Evolutionary conservation across 2,888 invertebrate genomes (phyloP), one percentile per base, ranked within the genome.

Genomic region (Liopterus haemorrhoidalis): DNA sequence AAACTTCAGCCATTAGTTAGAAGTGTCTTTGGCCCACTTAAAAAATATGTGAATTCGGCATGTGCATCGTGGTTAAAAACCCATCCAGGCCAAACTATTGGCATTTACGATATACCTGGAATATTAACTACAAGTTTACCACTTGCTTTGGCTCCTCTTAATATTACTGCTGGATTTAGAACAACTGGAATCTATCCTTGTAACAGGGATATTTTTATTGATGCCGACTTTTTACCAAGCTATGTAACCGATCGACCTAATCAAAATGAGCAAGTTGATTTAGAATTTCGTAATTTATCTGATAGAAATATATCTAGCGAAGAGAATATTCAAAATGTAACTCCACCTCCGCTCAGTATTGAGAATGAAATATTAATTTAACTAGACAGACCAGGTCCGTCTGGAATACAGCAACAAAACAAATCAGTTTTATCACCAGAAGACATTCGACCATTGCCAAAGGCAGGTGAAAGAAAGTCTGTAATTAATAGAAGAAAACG

Each of bases 1-100:
- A 45, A 49, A 16, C 47, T 51, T 4, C 52, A 56, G 39, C 53
- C 52, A n/a, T 25, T 54, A 14, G 54, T 55, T 37, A 31, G 51
- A 41, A 32, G 48, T 19, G 54, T 53, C 5, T 54, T 30, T 30
- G 51, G 49, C 9, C 50, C 47, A 16, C 46, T 54, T 5, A 52
- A 55, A 35, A 54, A 52, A 33, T 28, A 19, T 43, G 30, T 52
- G 5, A 53, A 49, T 42, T 15, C 42, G 24, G 28, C 14, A 19
- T 28, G 37, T 20, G 49, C 50, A 49, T 41, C 39, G 3, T 54
- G 52, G 54, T 47, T 54, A 46, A 22, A 38, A 39, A 50, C 37
- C 25, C 35, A 55, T 30, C 52, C 50, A 20, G 52, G 51, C 24
- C 44, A 50, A 41, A 37, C 44, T 3, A 48, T 54, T 45, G 43